phyloP scores from a whole-genome alignment of 2,113 vertebrate genomes.

The Entelurus aequoreus region DNA sequence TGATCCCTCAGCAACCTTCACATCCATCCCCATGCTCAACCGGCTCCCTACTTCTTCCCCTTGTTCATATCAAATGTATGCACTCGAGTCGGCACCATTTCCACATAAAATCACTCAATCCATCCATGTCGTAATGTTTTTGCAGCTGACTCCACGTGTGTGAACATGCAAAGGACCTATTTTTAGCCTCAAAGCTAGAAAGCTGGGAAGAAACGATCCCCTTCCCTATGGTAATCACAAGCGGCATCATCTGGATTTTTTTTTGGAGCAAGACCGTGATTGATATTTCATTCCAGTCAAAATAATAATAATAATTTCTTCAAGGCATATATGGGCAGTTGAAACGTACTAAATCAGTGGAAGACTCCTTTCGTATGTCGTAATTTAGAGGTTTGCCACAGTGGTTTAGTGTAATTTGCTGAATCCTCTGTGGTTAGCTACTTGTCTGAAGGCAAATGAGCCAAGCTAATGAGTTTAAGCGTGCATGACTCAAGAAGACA shows the following conservation, averaged over 20 bases:
- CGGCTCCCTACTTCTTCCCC: not conserved
- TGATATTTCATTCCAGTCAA: no score
- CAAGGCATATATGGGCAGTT: not conserved
- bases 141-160: constrained; percentile 10
- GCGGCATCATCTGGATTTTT: constrained; percentile 28
- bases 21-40: constrained; percentile 29
- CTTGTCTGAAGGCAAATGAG: not conserved
- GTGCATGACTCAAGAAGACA: not conserved
- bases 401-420: not conserved
- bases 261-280: not conserved
- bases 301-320: constrained; percentile 4
- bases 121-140: constrained; percentile 11
- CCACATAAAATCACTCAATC: constrained; percentile 39
- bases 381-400: not conserved
- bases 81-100: constrained; percentile 18
- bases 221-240: constrained; percentile 48
- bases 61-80: not conserved
- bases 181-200: constrained; percentile 44
- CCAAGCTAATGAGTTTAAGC: not conserved
- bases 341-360: no score
- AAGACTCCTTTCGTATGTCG: no score
- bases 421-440: no score
- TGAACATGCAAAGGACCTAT: constrained; percentile 51
- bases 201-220: constrained; percentile 45
- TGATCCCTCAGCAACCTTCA: constrained; percentile 26